Evolutionary conservation across 2,797 vertebrate species (phyloP).

Genomic region (Kryptopterus vitreolus): DNA sequence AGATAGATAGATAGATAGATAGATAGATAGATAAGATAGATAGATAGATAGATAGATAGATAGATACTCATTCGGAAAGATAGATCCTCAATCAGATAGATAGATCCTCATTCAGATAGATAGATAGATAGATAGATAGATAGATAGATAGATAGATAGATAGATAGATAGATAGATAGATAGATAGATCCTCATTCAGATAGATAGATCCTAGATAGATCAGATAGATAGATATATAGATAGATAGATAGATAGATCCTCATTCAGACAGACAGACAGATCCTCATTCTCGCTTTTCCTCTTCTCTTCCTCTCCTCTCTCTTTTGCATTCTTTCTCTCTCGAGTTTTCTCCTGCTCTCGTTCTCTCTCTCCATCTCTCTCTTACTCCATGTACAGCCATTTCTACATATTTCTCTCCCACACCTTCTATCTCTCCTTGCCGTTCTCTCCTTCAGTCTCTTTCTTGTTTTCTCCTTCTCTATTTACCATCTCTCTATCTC

Average conservation of each 20-base stretch:
- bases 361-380: neutral
- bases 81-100: neutral
- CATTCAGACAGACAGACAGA: constrained; percentile 24
- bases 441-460: neutral
- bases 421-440: neutral
- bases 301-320: neutral
- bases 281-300: neutral
- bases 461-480: neutral
- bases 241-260: constrained; percentile 34
- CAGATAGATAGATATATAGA: constrained; percentile 23
- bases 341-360: neutral
- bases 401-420: neutral
- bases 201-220: constrained; percentile 10
- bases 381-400: neutral
- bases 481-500: too few species aligned
- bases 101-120: constrained; percentile 6
- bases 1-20: neutral
- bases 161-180: constrained; percentile 35
- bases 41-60: constrained; percentile 14
- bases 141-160: constrained; percentile 30
- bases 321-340: neutral
- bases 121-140: constrained; percentile 9
- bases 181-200: constrained; percentile 6
- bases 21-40: neutral
- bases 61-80: too few species aligned